phyloP scores from a whole-genome alignment of 2,888 invertebrate genomes.

The Tenthredo distinguenda region DNA sequence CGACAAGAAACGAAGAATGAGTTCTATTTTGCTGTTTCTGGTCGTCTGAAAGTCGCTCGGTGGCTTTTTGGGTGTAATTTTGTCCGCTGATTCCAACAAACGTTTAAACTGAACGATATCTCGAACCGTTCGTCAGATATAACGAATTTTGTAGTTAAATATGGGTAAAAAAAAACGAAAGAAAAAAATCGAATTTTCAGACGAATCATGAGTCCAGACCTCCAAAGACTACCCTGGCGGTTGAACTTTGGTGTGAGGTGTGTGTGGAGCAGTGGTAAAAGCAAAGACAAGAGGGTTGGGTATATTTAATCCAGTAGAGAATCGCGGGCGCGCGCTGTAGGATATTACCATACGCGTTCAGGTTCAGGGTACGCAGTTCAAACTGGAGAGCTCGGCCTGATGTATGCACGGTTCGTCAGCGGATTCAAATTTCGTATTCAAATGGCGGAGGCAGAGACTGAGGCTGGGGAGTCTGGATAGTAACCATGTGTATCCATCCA shows the following conservation, averaged over 20 bases:
- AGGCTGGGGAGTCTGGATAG: slow-evolving; percentile 7
- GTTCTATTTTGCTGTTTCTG: neutral
- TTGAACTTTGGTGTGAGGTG: neutral
- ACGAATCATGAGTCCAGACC: neutral
- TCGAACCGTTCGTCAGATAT: neutral
- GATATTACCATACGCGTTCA: slow-evolving; percentile 74
- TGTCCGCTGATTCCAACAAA: neutral
- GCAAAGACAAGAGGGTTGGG: slow-evolving; percentile 11
- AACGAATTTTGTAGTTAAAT: neutral
- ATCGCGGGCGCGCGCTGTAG: slow-evolving; percentile 5
- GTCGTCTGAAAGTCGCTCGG: neutral
- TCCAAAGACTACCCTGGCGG: neutral
- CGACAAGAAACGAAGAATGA: neutral
- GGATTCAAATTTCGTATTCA: slow-evolving; percentile 76
- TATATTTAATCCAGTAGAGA: neutral
- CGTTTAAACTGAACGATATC: neutral
- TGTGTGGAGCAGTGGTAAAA: neutral
- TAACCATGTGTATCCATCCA: slow-evolving; percentile 61
- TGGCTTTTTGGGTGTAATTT: neutral
- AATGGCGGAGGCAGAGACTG: slow-evolving; percentile 65
- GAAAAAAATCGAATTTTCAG: neutral
- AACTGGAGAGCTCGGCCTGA: slow-evolving; percentile 73
- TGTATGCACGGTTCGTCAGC: slow-evolving; percentile 76
- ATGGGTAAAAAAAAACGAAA: neutral
- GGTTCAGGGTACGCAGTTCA: slow-evolving; percentile 67